Conservation (phyloP, 2,113 vertebrate species). For the Amblyopsis rosae region DNA sequence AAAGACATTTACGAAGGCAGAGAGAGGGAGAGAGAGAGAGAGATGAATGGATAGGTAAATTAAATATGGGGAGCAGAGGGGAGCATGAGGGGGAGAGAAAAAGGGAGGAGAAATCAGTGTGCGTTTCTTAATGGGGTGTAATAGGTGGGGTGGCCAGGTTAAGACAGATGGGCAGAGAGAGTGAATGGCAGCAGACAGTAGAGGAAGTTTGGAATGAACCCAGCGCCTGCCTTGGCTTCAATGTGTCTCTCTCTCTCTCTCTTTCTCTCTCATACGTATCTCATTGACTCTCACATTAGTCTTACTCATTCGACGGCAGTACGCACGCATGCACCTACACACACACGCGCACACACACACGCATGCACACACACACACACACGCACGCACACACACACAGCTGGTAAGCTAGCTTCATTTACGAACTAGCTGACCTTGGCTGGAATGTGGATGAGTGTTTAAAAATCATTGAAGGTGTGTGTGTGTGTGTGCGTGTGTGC, state of each 20-base stretch:
- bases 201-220: conserved; percentile 18
- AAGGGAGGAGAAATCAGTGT: conserved; percentile 18
- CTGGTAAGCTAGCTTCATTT: conserved; percentile 61
- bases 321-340: neutral
- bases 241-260: conserved; percentile 1
- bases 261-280: conserved; percentile 6
- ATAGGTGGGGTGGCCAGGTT: conserved; percentile 9
- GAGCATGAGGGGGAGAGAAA: conserved; percentile 17
- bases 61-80: neutral
- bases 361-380: conserved; percentile 4
- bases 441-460: conserved; percentile 77
- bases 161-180: conserved; percentile 33
- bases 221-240: conserved; percentile 27
- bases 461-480: conserved; percentile 76
- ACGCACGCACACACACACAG: conserved; percentile 17
- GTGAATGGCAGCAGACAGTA: conserved; percentile 7
- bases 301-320: conserved; percentile 1
- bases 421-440: conserved; percentile 81
- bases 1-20: neutral
- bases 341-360: neutral
- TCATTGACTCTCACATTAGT: neutral
- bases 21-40: conserved; percentile 3
- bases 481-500: conserved; percentile 78
- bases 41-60: conserved; percentile 17
- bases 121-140: conserved; percentile 33